Evolutionary conservation across 2,797 vertebrate species (phyloP).

Genomic region (Chaenodraco wilsoni): DNA sequence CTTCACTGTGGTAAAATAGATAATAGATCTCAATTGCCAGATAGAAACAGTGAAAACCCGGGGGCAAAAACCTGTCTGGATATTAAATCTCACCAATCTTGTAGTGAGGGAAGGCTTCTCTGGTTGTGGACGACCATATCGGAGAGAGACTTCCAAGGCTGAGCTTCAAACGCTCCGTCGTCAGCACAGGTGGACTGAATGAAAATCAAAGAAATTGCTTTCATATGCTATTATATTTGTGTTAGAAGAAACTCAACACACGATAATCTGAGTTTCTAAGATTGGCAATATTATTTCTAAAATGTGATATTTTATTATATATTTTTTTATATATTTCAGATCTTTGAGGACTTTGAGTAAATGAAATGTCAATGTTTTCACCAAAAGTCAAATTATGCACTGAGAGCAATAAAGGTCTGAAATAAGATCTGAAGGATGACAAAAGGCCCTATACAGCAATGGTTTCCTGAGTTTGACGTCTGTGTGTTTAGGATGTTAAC

Average conservation of each 20-base stretch:
- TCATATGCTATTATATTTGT: background rate
- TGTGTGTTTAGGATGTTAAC: conserved; percentile 20
- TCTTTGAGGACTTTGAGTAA: background rate
- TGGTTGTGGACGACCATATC: conserved; percentile 52
- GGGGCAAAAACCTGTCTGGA: background rate
- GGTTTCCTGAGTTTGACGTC: background rate
- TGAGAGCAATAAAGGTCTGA: background rate
- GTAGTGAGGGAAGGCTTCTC: conserved; percentile 41
- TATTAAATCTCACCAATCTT: conserved; percentile 40
- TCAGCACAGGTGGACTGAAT: conserved; percentile 37
- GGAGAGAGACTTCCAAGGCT: conserved; percentile 33
- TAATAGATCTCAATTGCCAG: background rate
- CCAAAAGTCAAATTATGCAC: background rate
- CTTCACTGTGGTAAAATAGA: background rate
- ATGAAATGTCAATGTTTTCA: background rate
- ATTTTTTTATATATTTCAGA: background rate
- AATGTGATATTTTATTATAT: background rate
- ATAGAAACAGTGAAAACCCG: background rate
- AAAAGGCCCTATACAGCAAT: background rate
- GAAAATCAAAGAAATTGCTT: conserved; percentile 12
- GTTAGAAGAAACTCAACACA: background rate
- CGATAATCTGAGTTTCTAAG: background rate
- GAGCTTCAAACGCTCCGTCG: conserved; percentile 43
- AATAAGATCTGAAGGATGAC: background rate
- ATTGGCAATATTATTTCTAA: background rate